phyloP scores from a whole-genome alignment of 1,140 invertebrate species.

The Drosophila watanabei region DNA sequence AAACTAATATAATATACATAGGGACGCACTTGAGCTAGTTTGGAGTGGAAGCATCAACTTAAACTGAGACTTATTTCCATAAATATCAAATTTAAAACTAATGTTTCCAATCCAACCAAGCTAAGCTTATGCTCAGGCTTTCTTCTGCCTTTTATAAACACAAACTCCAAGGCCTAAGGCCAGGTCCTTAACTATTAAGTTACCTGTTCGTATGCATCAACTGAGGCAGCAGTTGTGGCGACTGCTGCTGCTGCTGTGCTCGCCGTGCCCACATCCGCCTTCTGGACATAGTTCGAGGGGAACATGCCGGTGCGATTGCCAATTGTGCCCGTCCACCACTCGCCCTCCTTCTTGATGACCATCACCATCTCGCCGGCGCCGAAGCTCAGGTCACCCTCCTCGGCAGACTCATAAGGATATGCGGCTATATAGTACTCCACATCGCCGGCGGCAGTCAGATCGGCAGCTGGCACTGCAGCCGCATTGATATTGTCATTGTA shows the following conservation, averaged over 20 bases:
- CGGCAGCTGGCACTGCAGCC: constrained; percentile 5
- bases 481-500: constrained; percentile 67
- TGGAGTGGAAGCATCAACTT: neutral
- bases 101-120: neutral
- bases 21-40: neutral
- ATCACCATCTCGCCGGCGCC: constrained; percentile 95
- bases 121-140: no score
- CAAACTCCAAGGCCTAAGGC: neutral
- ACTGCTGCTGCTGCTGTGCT: constrained; percentile 14
- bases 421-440: constrained; percentile 93
- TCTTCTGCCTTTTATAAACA: neutral
- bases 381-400: constrained; percentile 96
- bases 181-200: constrained; percentile 3
- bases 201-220: constrained; percentile 67
- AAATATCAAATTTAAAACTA: neutral
- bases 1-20: neutral
- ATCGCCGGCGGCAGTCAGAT: constrained; percentile 75
- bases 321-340: constrained; percentile 99
- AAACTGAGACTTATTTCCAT: no score
- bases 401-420: constrained; percentile 94
- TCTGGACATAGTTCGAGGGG: constrained; percentile 96
- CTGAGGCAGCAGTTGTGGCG: neutral
- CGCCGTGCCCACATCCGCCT: constrained; percentile 78
- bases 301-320: constrained; percentile 95
- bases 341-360: constrained; percentile 95